Evolutionary conservation across 2,888 invertebrate species (phyloP), one percentile per base, ranked within the genome.

Genomic region (Polymixis flavicincta): DNA sequence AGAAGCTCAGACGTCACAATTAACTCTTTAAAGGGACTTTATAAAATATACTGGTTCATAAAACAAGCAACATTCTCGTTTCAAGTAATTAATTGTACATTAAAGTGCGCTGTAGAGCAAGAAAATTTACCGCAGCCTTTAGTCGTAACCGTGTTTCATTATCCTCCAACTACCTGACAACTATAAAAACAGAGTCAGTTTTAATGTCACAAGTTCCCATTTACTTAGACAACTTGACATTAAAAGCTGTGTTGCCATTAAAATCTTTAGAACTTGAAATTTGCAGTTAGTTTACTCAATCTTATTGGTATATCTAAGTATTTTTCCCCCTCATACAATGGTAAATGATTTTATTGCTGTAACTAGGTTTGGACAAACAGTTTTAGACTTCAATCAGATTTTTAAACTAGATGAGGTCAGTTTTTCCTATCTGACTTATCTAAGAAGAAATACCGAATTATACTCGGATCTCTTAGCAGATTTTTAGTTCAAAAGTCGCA

Each of bases 141-240:
- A 14, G 28, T 42, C 64, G 28, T 76, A 69, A 67, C 11, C 25
- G 1, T 45, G 55, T 66, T 79, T 82, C 63, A 75, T 45, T 50
- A 28, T 48, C 25, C 11, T 70, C 9, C n/a, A 81, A 75, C 64
- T 69, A 69, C 69, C 45, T 55, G 65, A 57, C 25, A 76, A 63
- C 66, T 66, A 61, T 70, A 63, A 76, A 78, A 76, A 57, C 14
- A 6, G n/a, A 14, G 60, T n/a, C 25, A 17, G 42, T 69, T 75
- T 65, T 65, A 68, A 60, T 65, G 50, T 28, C 42, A 42, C 63
- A 48, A 63, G n/a, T 64, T 74, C 9, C 14, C 42, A 17, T 79
- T 59, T 52, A 63, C 14, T 42, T 32, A 0, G 9, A 64, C 17
- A 57, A 32, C 25, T 45, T 14, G 9, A 32, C 28, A 55, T 76